These are phyloP conservation scores for Poecile montanus DNA, from an alignment of 2,797 vertebrate genomes.

Conservation along the genomic window DNA sequence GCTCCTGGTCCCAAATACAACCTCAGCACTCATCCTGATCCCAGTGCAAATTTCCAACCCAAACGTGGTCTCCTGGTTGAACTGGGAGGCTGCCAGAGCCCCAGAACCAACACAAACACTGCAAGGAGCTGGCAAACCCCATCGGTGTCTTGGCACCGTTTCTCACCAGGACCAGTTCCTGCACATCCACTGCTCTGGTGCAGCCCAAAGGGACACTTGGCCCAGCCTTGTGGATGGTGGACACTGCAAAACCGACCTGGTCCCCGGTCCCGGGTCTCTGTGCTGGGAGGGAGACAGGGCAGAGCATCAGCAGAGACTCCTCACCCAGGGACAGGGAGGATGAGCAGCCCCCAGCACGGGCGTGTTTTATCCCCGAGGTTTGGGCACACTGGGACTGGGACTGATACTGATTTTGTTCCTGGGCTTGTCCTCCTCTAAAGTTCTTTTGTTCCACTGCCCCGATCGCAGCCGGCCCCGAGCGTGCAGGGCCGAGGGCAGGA, in stretches of 20 bases:
- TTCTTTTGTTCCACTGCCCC: constrained; percentile 53
- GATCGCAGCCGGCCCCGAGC: constrained; percentile 35
- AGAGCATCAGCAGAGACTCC: neutral
- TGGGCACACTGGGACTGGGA: neutral
- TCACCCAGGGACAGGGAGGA: neutral
- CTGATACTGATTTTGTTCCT: neutral
- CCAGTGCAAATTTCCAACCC: neutral
- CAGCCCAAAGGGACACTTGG: rapidly evolving
- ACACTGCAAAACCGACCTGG: neutral
- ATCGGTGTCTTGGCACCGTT: rapidly evolving
- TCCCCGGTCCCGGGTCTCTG: neutral
- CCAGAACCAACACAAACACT: neutral
- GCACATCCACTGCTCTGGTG: neutral
- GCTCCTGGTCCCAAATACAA: neutral
- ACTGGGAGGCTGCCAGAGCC: neutral
- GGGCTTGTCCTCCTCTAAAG: neutral
- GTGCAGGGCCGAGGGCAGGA: constrained; percentile 39
- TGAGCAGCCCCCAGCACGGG: neutral
- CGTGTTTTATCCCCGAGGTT: neutral
- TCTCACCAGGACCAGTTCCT: neutral
- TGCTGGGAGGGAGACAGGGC: neutral
- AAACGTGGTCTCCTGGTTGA: neutral
- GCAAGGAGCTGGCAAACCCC: neutral
- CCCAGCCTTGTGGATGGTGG: neutral
- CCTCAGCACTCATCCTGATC: neutral